Base-by-base conservation (phyloP, 2,797 vertebrate species). In the Philypnodon macrostomus region DNA sequence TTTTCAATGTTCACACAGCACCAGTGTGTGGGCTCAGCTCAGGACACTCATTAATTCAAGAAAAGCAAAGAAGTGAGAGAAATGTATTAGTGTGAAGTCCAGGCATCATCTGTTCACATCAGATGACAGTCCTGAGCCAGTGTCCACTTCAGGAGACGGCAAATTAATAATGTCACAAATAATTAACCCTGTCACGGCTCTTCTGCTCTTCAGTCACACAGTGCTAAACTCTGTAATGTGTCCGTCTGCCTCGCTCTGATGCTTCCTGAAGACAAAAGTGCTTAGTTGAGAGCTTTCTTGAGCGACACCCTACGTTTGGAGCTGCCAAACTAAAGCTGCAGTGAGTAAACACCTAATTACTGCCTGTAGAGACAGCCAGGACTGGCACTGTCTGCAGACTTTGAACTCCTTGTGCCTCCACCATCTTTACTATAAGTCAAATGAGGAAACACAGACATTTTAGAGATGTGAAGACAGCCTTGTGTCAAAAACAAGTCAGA, bases 321-420 rank as follows among this genome's bases (percentile, higher is more conserved):
- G 53, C 54, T 70, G 72, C 62, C 69, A 75, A 70, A 64, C 52
- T 53, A 53, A 80, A 63, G 41, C 70, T 70, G 55, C 71, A 63
- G 63, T 60, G 63, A 71, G 66, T 66, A 85, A 79, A 85, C 65
- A 77, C 35, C 60, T 78, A 82, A 79, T 85, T 83, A 77, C 68
- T 67, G 73, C 65, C 76, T 60, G 62, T 36, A 72, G 59, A 70
- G 65, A 80, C 54, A 66, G 53, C 56, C 46, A 52, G 62, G 45
- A 59, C 51, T 56, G 50, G 53, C 67, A 68, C 42, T 56, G 19
- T 12, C 32, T 58, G 68, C 59, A 55, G 33, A 54, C 17, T 53
- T 42, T 45, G 42, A 60, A 67, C 36, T 38, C 53, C 36, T n/a
- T 55, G 48, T 38, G 1, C 47, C 47, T 32, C 15, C 38, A 24